Conservation (phyloP, 2,113 vertebrate genomes). For the Megaptera novaeangliae region DNA sequence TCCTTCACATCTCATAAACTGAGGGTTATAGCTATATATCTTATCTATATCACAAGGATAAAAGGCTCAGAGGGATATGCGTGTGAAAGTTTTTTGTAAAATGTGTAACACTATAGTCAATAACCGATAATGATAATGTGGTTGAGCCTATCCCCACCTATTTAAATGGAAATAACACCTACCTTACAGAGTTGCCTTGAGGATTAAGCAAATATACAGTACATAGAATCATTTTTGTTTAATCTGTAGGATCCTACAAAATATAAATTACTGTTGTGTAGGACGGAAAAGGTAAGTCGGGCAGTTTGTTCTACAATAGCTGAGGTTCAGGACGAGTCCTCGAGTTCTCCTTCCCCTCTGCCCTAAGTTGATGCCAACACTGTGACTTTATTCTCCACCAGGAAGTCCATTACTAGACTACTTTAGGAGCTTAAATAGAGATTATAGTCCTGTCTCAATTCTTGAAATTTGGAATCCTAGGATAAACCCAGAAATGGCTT, state of each 20-base stretch:
- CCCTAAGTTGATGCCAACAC: background rate
- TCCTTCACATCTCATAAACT: background rate
- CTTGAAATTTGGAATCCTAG: background rate
- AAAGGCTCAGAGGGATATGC: background rate
- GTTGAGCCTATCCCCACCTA: no score
- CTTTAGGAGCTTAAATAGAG: background rate
- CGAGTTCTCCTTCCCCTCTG: background rate
- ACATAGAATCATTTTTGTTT: background rate
- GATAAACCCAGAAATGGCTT: background rate
- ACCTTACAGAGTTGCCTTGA: background rate
- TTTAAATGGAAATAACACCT: background rate
- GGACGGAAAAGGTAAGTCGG: background rate
- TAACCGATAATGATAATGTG: background rate
- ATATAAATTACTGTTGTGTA: background rate
- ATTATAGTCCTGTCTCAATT: background rate
- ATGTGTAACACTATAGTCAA: background rate
- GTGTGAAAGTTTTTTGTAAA: background rate
- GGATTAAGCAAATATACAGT: background rate
- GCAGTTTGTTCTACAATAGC: accelerated
- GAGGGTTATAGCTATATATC: background rate
- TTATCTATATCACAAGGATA: background rate
- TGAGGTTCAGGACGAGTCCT: background rate
- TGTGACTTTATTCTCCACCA: background rate
- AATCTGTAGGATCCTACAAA: background rate
- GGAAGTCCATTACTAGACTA: background rate